A percentile compares a stretch with the other conserved stretches of the same genome.
These are phyloP conservation scores for Leuctra nigra DNA, from an alignment of 2,888 invertebrate genomes.

Conservation along the genomic window DNA sequence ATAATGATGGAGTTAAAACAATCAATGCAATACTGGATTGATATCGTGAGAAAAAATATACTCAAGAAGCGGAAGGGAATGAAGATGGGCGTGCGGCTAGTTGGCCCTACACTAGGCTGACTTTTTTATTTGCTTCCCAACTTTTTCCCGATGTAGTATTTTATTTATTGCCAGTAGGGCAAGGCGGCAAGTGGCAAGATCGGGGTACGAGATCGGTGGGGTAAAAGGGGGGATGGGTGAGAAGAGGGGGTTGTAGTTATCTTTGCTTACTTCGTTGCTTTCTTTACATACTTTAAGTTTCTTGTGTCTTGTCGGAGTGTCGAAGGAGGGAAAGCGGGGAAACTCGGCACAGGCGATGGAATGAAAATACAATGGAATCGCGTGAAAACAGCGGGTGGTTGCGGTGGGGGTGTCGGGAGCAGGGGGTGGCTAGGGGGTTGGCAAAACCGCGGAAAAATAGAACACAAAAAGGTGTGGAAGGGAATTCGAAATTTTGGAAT, in stretches of 20 bases:
- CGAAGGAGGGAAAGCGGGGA: slow-evolving; percentile 8
- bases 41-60: no score
- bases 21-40: no score
- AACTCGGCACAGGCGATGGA: slow-evolving; percentile 8
- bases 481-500: slow-evolving; percentile 2
- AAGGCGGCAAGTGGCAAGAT: background rate
- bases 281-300: slow-evolving; percentile 22
- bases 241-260: slow-evolving; percentile 16
- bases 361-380: slow-evolving; percentile 22
- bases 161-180: slow-evolving; percentile 16
- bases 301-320: slow-evolving; percentile 12
- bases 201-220: background rate
- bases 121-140: background rate
- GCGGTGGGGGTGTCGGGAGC: no score
- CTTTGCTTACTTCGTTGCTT: slow-evolving; percentile 16
- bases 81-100: no score
- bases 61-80: no score
- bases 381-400: no score
- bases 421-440: no score
- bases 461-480: background rate
- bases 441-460: slow-evolving; percentile 15
- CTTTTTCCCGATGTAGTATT: background rate
- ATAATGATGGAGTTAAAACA: no score
- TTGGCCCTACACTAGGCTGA: background rate
- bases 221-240: background rate